These are phyloP conservation scores for Tadarida brasiliensis DNA, from an alignment of 2,797 vertebrate species.

Conservation along the genomic window DNA sequence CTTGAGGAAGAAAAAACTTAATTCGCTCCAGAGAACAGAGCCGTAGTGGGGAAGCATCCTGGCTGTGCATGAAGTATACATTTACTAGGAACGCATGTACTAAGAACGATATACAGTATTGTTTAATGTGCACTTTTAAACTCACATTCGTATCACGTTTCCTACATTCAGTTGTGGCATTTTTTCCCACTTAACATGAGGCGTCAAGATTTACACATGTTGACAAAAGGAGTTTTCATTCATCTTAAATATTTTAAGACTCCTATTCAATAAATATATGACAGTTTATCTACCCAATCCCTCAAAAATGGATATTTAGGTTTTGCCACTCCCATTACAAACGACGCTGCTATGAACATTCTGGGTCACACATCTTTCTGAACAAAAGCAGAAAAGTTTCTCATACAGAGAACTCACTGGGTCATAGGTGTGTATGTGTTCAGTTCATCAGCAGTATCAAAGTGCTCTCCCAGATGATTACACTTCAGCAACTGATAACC, in stretches of 20 bases:
- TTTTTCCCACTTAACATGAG: constrained; percentile 1
- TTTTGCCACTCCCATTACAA: background rate
- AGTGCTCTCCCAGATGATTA: background rate
- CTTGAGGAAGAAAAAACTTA: background rate
- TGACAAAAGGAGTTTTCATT: constrained; percentile 8
- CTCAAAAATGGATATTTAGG: background rate
- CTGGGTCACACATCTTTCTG: background rate
- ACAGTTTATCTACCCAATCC: background rate
- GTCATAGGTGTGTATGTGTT: background rate
- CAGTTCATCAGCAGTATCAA: background rate
- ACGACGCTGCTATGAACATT: background rate
- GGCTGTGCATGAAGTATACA: background rate
- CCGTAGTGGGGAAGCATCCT: background rate
- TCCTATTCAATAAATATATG: background rate
- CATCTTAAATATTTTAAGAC: constrained; percentile 8
- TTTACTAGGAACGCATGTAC: background rate
- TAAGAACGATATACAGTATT: background rate
- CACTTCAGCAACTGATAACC: background rate
- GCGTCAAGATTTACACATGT: background rate
- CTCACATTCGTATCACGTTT: background rate
- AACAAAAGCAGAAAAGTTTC: background rate
- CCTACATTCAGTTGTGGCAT: background rate
- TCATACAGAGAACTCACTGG: background rate
- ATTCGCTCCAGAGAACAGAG: background rate
- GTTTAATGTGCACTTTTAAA: background rate